These are phyloP conservation scores for Chlorospingus semifuscus DNA, from an alignment of 2,797 vertebrate species.

Conservation along the genomic window DNA sequence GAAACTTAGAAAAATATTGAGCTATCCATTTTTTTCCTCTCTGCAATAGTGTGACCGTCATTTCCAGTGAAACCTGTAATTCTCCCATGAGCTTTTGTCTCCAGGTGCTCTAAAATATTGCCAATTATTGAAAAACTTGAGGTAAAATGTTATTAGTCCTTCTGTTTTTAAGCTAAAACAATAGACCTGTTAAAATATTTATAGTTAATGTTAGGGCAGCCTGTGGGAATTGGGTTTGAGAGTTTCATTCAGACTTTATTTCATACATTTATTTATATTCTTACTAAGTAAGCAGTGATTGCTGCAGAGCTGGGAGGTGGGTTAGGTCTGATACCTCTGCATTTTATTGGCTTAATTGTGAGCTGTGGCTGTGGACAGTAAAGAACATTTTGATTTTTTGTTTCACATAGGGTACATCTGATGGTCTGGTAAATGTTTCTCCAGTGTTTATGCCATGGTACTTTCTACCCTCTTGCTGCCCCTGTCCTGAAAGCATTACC, in stretches of 20 bases:
- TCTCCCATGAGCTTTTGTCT: conserved; percentile 1
- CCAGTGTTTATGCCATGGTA: background rate
- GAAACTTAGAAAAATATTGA: background rate
- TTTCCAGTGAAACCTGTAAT: background rate
- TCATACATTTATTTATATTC: background rate
- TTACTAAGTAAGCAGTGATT: background rate
- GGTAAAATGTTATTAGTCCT: background rate
- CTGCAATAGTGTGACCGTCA: background rate
- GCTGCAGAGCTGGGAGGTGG: background rate
- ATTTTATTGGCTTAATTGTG: background rate
- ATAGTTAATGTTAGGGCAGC: background rate
- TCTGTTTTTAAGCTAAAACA: background rate
- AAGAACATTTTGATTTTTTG: background rate
- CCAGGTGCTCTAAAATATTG: conserved; percentile 36
- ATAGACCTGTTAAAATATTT: background rate
- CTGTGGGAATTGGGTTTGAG: background rate
- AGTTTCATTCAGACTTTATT: background rate
- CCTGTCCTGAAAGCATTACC: background rate
- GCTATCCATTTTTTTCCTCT: rapidly evolving
- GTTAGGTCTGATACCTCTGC: background rate
- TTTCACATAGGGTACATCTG: background rate
- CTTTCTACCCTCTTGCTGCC: background rate
- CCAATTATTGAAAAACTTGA: background rate
- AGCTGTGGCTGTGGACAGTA: background rate
- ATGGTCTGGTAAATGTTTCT: background rate